Conservation (phyloP, 2,888 invertebrate species). For the Campaea margaritaria region DNA sequence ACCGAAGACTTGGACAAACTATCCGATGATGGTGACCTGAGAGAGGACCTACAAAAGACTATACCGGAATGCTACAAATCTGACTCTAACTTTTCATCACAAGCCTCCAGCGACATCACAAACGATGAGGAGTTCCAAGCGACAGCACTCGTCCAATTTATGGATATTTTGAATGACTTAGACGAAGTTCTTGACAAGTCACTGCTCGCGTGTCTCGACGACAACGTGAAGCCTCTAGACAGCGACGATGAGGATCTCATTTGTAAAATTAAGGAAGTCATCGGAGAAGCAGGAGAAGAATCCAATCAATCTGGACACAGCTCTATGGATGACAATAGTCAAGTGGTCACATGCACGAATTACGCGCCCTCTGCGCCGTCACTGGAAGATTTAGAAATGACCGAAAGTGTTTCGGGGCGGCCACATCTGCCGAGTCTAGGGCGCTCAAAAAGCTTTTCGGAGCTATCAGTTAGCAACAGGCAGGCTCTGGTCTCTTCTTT, state of each 20-base stretch:
- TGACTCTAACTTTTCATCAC: constrained; percentile 77
- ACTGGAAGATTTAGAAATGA: constrained; percentile 54
- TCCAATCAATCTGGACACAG: constrained; percentile 62
- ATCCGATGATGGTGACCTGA: constrained; percentile 74
- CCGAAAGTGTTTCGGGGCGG: constrained; percentile 55
- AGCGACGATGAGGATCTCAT: constrained; percentile 81
- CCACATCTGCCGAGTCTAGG: constrained; percentile 56
- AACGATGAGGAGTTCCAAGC: constrained; percentile 81
- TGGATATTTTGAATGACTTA: constrained; percentile 85
- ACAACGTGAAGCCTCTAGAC: constrained; percentile 66
- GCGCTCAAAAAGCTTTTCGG: constrained; percentile 77
- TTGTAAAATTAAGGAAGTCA: constrained; percentile 75
- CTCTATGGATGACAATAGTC: constrained; percentile 72
- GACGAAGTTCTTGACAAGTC: constrained; percentile 86
- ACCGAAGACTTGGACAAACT: constrained; percentile 68
- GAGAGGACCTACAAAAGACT: constrained; percentile 77
- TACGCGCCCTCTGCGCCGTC: constrained; percentile 52
- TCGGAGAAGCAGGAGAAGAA: constrained; percentile 59
- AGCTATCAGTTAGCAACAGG: constrained; percentile 63
- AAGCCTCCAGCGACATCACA: constrained; percentile 70
- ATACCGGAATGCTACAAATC: constrained; percentile 79
- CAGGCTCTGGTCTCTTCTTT: constrained; percentile 58
- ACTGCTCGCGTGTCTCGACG: constrained; percentile 75
- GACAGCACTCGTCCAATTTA: constrained; percentile 78
- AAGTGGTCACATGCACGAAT: constrained; percentile 66